phyloP scores from a whole-genome alignment of 2,888 invertebrate genomes.

The Carpatolechia fugitivella region DNA sequence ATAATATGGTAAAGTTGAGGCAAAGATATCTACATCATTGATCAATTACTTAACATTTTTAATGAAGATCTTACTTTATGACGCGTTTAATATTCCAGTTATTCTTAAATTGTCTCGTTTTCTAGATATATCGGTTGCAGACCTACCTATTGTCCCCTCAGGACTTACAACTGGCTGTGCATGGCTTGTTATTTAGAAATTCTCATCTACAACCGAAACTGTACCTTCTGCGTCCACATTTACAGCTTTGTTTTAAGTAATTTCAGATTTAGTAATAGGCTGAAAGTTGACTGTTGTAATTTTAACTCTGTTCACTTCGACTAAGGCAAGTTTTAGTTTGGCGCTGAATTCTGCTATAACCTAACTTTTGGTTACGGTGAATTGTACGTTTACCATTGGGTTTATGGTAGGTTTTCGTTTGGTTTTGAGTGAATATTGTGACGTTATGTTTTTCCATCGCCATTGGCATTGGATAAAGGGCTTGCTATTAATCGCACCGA shows the following conservation, averaged over 20 bases:
- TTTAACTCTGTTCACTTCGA: neutral
- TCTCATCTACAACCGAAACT: conserved; percentile 24
- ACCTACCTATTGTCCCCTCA: conserved; percentile 71
- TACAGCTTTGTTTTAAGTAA: neutral
- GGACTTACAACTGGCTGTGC: conserved; percentile 52
- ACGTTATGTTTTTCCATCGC: conserved; percentile 35
- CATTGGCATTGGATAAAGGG: conserved; percentile 72
- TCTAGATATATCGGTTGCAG: conserved; percentile 65
- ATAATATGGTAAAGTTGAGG: no score
- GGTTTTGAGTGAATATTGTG: conserved; percentile 22
- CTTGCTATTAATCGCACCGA: conserved; percentile 65
- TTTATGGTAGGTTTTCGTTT: conserved; percentile 30
- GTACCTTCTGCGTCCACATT: conserved; percentile 20
- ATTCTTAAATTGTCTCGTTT: conserved; percentile 71
- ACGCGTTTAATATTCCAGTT: conserved; percentile 65
- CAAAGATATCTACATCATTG: no score
- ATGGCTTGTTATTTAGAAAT: conserved; percentile 31
- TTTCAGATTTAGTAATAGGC: neutral
- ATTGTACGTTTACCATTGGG: neutral
- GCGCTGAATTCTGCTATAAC: neutral
- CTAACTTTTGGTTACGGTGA: no score
- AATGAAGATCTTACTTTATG: conserved; percentile 36
- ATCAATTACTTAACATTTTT: no score
- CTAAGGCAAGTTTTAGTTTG: neutral
- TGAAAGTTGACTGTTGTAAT: neutral